Base-by-base conservation (phyloP, 2,888 invertebrate genomes). In the Perdita meconis region DNA sequence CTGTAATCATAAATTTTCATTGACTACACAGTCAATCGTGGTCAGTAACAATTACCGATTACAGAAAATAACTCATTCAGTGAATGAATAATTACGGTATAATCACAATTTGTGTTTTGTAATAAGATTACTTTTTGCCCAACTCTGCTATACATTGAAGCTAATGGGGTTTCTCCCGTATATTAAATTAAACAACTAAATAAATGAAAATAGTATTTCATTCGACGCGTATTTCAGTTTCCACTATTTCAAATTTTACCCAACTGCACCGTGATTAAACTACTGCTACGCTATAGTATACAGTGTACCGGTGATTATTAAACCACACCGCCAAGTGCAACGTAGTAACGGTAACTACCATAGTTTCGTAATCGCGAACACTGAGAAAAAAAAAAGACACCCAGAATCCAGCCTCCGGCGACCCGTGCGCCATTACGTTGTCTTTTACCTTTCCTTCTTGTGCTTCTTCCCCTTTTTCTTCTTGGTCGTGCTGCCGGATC, bases 401-500 rank as follows among this genome's bases (percentile, higher is more conserved):
- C 22, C 50, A 50, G 84, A 87, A 84, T 90, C 89, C 86, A 90
- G 89, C 83, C 89, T 91, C 88, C 90, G 85, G 73, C 75, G 89
- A 90, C 87, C 80, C 78, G 77, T 84, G 75, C 84, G 85, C 85
- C 83, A 83, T 81, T 80, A 77, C 77, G 80, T 82, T 81, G 85
- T 83, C 73, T 80, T 86, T 83, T 93, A 96, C 96, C 95, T 95
- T 87, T 94, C 94, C 92, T 95, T 94, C 84, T 93, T 93, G 87
- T 93, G 93, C 93, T 95, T 95, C 93, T 96, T 96, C 88, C 95
- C 95, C 93, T 96, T 96, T 92, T 96, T 96, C 92, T 95, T 94
- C 87, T 93, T 93, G 87, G 93, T 91, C 88, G 94, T 91, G 91
- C 93, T 89, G 91, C 93, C 91, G 81, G 92, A 89, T 13, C 92